Conservation (phyloP, 2,888 invertebrate genomes). For the Ectemnius continuus region DNA sequence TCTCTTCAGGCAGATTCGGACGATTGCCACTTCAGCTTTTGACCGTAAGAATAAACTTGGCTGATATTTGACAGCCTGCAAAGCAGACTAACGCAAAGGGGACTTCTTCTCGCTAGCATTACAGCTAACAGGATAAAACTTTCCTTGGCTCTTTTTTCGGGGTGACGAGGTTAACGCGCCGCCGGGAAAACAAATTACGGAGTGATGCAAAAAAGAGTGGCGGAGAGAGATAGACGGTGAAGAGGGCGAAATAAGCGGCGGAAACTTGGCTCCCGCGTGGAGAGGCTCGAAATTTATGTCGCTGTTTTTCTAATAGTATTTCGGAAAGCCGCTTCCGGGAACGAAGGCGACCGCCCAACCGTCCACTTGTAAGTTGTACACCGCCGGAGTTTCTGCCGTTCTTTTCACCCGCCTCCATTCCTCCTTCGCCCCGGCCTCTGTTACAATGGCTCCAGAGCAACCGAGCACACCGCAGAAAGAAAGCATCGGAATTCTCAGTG, state of each 20-base stretch:
- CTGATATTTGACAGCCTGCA: no score
- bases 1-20: no score
- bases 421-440: neutral
- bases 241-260: constrained; percentile 18
- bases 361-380: neutral
- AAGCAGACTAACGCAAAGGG: neutral
- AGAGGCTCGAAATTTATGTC: constrained; percentile 37
- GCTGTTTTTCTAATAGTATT: constrained; percentile 37
- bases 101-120: constrained; percentile 13
- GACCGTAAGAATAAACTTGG: no score
- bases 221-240: neutral
- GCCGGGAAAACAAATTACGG: constrained; percentile 40
- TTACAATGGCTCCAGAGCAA: neutral
- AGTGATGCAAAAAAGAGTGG: constrained; percentile 21
- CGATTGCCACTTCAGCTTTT: neutral
- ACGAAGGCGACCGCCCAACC: constrained; percentile 3
- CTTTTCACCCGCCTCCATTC: constrained; percentile 7
- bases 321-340: constrained; percentile 31
- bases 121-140: constrained; percentile 34
- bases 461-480: constrained; percentile 19
- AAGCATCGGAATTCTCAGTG: constrained; percentile 45
- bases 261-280: constrained; percentile 34
- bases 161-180: constrained; percentile 40
- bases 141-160: constrained; percentile 25
- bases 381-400: constrained; percentile 22